Conservation (phyloP, 2,888 invertebrate genomes). For the Pimpla rufipes region DNA sequence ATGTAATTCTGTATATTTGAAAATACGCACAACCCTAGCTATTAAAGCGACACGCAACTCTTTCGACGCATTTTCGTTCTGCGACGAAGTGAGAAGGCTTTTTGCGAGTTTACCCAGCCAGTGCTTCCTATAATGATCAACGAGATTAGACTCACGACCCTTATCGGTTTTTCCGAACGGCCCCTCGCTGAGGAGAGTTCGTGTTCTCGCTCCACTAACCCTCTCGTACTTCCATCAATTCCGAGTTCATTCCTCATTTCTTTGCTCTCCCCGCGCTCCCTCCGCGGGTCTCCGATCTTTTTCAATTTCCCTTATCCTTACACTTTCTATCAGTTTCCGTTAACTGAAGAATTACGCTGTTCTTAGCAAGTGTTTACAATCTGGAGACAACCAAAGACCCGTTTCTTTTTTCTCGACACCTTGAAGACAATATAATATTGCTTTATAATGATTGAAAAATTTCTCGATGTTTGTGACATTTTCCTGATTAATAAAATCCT, state of each 20-base stretch:
- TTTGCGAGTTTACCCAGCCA: conserved; percentile 7
- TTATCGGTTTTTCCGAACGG: conserved; percentile 64
- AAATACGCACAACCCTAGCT: too few species aligned
- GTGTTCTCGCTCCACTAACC: conserved; percentile 22
- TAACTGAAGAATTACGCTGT: conserved; percentile 56
- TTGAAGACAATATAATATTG: too few species aligned
- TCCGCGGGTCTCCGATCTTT: conserved; percentile 52
- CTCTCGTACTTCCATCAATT: conserved; percentile 44
- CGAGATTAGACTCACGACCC: conserved; percentile 64
- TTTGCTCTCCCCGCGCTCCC: conserved; percentile 28
- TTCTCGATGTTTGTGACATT: too few species aligned
- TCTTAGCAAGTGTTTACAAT: conserved; percentile 25
- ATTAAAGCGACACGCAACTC: not conserved
- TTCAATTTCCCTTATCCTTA: conserved; percentile 65
- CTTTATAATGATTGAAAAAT: too few species aligned
- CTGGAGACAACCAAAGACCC: not conserved
- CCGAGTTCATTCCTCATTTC: conserved; percentile 42
- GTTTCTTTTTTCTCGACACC: too few species aligned
- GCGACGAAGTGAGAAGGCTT: conserved; percentile 25
- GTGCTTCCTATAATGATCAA: conserved; percentile 61
- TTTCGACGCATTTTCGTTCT: not conserved
- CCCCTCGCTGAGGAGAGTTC: conserved; percentile 57
- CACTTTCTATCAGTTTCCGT: conserved; percentile 65
- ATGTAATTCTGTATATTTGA: too few species aligned
- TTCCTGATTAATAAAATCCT: too few species aligned